phyloP scores from a whole-genome alignment of 2,888 invertebrate species.

The Epinotia bilunana region DNA sequence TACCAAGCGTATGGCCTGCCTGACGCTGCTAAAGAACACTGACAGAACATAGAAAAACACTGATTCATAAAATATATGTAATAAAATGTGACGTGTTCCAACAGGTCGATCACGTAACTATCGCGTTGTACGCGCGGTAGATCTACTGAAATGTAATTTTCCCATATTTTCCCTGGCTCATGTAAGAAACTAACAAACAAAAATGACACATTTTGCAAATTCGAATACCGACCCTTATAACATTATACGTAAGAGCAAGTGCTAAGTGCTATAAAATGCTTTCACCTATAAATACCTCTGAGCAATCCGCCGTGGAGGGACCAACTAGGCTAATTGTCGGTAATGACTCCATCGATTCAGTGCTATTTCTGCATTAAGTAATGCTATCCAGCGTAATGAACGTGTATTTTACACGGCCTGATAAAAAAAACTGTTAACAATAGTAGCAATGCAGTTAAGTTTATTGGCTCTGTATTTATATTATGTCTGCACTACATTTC shows the following conservation, averaged over 20 bases:
- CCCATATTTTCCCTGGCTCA: too few species aligned
- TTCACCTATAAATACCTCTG: conserved; percentile 21
- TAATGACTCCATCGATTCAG: conserved; percentile 72
- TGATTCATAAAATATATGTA: too few species aligned
- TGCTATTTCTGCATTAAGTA: conserved; percentile 63
- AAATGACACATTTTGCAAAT: background rate
- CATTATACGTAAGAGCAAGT: background rate
- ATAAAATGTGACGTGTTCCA: too few species aligned
- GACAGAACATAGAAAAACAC: too few species aligned
- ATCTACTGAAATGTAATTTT: too few species aligned
- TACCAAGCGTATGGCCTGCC: too few species aligned
- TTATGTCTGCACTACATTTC: too few species aligned
- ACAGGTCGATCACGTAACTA: too few species aligned
- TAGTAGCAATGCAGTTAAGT: background rate
- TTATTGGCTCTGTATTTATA: background rate
- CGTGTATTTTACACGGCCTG: conserved; percentile 25
- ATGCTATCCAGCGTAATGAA: conserved; percentile 16
- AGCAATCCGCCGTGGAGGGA: conserved; percentile 52
- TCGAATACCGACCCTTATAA: background rate
- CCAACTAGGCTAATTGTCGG: conserved; percentile 69
- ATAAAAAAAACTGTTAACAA: background rate
- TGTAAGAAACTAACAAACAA: too few species aligned
- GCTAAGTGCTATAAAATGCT: conserved; percentile 9
- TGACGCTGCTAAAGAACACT: too few species aligned
- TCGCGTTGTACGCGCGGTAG: too few species aligned